These are phyloP conservation scores for Rugalucina vietnamica DNA, from an alignment of 2,888 invertebrate genomes.

Conservation along the genomic window DNA sequence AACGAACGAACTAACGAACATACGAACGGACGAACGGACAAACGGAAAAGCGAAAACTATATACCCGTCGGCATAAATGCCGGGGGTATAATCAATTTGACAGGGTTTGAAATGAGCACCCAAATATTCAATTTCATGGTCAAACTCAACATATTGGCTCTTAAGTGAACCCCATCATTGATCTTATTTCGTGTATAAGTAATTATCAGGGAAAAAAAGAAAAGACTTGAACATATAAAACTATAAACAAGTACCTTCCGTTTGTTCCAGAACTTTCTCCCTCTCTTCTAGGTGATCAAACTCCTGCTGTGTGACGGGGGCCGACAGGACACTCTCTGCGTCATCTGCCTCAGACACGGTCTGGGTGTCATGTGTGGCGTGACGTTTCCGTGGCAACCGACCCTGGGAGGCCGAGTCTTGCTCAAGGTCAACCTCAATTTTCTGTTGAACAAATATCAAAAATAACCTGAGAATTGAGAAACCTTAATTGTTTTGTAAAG, in stretches of 20 bases:
- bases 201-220: background rate
- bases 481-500: too few relatives aligned
- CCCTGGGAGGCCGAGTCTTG: constrained; percentile 11
- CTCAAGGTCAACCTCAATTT: constrained; percentile 63
- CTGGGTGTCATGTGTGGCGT: constrained; percentile 47
- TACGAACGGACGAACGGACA: too few relatives aligned
- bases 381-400: constrained; percentile 27
- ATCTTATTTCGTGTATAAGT: background rate
- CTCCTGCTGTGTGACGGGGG: constrained; percentile 60
- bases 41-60: too few relatives aligned
- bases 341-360: constrained; percentile 50
- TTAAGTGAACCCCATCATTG: too few relatives aligned
- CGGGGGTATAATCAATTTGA: too few relatives aligned
- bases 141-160: too few relatives aligned
- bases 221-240: background rate
- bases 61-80: too few relatives aligned
- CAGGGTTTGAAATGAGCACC: too few relatives aligned
- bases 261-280: constrained; percentile 49
- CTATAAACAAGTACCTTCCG: constrained; percentile 49
- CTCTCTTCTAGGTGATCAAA: constrained; percentile 53
- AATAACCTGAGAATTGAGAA: too few relatives aligned
- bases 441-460: too few relatives aligned
- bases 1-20: too few relatives aligned
- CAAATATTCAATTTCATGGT: too few relatives aligned
- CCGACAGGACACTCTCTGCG: constrained; percentile 56